A percentile compares a stretch with the other conserved stretches of the same genome.
These are phyloP conservation scores for Cervus canadensis DNA, from an alignment of 2,113 vertebrate genomes.

Conservation along the genomic window DNA sequence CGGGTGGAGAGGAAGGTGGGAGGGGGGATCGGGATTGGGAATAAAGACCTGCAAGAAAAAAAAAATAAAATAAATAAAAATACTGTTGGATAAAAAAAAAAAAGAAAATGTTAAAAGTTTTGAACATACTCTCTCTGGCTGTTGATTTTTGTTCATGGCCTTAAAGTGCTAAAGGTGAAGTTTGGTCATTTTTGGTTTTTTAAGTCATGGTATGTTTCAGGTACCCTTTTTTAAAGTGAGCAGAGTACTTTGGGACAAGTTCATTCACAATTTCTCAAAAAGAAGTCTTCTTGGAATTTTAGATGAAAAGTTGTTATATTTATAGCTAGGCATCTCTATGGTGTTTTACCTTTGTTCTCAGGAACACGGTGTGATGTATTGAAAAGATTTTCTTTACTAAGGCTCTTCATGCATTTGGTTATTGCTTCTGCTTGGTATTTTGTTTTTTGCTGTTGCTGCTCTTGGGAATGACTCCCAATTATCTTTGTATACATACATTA, in stretches of 20 bases:
- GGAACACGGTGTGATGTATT: background rate
- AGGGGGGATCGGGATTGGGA: no score
- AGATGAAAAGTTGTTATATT: background rate
- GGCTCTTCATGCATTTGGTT: background rate
- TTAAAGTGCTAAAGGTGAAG: background rate
- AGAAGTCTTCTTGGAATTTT: background rate
- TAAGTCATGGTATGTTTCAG: background rate
- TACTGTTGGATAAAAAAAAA: no score
- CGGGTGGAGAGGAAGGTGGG: no score
- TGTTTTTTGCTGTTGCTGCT: no score
- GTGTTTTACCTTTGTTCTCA: background rate
- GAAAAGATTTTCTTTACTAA: background rate
- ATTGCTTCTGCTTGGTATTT: no score
- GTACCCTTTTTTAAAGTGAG: background rate
- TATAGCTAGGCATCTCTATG: background rate
- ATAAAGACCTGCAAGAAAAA: no score
- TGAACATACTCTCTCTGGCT: background rate
- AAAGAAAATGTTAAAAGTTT: background rate
- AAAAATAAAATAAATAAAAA: no score
- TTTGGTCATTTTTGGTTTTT: background rate
- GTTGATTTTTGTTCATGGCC: background rate
- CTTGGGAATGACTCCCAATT: no score
- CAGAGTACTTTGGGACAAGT: background rate
- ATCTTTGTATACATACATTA: no score
- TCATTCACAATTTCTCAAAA: background rate